Base-by-base conservation (phyloP, 2,113 vertebrate genomes). In the Platysternon megacephalum region DNA sequence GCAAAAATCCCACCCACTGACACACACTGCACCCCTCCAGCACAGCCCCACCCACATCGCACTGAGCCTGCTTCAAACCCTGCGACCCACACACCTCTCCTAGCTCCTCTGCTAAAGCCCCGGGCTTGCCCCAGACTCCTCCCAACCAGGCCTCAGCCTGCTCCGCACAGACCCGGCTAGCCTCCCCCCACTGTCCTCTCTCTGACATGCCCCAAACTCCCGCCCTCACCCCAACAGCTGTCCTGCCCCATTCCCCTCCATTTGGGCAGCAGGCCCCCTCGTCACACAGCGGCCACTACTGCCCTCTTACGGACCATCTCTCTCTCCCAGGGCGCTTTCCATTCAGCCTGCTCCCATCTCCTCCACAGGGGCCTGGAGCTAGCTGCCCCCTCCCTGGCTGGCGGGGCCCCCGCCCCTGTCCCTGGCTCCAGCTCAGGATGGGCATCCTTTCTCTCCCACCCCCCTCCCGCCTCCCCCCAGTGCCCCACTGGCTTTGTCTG, bases 401-500 rank as follows among this genome's bases (percentile, higher is more conserved):
- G 46, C 42, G 0, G 0, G 39, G 48, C 49, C 90, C 76, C 49
- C 56, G 65, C 89, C 82, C 86, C 89, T 65, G 76, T 80, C 95
- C 35, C 72, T 84, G 68, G 16, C 65, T 39, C 17, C 65, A 17
- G 8, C 21, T 32, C 42, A 8, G 61, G 29, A 65, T 53, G 29
- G 35, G 26, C 11, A 81, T 61, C 79, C 39, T 85, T 24, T 35
- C 52, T 80, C 49, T 42, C 81, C 51, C 32, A 55, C 80, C 93
- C 51, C 46, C 46, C 22, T 24, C 0, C 1, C 68, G 68, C 3
- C 65, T 26, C 82, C 84, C 89, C 82, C 86, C 80, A 68, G 44
- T 65, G 89, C 91, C 81, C 29, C 10, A 10, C 87, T 0, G 46
- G 86, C 88, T 96, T 97, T 97, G 97, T 97, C 97, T 97, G 94